Evolutionary conservation across 2,113 vertebrate genomes (phyloP).

Genomic region (Chaetura pelagica): DNA sequence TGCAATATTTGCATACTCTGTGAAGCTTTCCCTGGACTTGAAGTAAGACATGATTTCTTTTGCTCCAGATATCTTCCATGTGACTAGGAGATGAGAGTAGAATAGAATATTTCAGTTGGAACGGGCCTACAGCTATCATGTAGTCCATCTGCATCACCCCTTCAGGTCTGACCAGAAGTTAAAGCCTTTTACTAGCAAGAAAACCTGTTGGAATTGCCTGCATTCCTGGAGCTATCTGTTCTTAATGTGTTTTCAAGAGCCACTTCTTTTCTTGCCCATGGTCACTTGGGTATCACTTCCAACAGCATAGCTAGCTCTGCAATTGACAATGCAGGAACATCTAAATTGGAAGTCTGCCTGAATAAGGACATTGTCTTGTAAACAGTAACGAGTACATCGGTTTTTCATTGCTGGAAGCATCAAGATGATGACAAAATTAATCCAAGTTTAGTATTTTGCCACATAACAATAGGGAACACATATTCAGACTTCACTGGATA

Average conservation of each 20-base stretch:
- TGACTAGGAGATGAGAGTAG: no score
- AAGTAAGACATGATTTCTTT: background rate
- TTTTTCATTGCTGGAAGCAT: background rate
- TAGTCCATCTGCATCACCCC: background rate
- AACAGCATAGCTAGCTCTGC: background rate
- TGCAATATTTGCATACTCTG: background rate
- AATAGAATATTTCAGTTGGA: background rate
- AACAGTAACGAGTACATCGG: background rate
- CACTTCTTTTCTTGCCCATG: background rate
- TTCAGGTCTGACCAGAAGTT: background rate
- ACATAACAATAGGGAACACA: background rate
- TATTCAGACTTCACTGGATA: background rate
- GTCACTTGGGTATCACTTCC: background rate
- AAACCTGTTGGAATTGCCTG: background rate
- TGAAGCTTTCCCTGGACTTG: background rate
- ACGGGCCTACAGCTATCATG: background rate
- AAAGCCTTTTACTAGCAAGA: background rate
- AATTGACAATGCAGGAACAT: background rate
- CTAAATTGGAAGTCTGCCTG: background rate
- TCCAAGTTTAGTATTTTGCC: background rate
- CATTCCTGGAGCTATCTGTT: background rate
- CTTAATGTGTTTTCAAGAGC: background rate
- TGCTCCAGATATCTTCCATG: background rate
- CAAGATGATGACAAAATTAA: background rate
- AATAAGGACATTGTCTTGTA: background rate